Evolutionary conservation across 2,888 invertebrate species (phyloP).

Genomic region (Synergus itoensis): DNA sequence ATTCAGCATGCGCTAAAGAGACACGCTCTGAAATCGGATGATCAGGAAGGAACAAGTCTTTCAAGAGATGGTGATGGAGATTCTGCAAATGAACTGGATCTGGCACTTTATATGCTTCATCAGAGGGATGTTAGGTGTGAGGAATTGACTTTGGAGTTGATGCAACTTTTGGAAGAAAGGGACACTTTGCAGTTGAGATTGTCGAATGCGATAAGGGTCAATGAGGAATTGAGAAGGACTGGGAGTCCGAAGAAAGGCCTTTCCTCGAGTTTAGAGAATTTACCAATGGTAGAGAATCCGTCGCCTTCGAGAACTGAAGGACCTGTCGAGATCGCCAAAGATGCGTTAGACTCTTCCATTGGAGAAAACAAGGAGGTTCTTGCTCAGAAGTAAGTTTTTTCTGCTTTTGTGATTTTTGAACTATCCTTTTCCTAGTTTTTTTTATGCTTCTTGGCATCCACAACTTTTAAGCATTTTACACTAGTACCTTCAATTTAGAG

Average conservation of each 20-base stretch:
- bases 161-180: constrained; percentile 89
- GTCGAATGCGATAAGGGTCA: constrained; percentile 88
- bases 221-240: constrained; percentile 81
- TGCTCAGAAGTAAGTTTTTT: constrained; percentile 71
- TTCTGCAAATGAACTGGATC: constrained; percentile 82
- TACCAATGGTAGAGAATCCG: constrained; percentile 66
- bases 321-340: constrained; percentile 74
- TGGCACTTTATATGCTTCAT: constrained; percentile 91
- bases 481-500: not conserved
- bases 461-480: not conserved
- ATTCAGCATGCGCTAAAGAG: constrained; percentile 69
- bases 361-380: constrained; percentile 70
- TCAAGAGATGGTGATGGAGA: not conserved
- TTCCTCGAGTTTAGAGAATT: constrained; percentile 39
- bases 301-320: constrained; percentile 70
- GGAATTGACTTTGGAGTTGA: constrained; percentile 91
- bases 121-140: constrained; percentile 92
- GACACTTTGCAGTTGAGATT: constrained; percentile 90
- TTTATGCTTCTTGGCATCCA: not conserved
- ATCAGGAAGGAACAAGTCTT: constrained; percentile 42
- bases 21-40: constrained; percentile 56
- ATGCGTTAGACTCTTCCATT: constrained; percentile 69
- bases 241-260: constrained; percentile 48
- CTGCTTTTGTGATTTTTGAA: not conserved
- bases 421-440: not conserved